A percentile compares a stretch with the other conserved stretches of the same genome.
Conservation (phyloP, 1,140 invertebrate genomes). For the Platyscapa corneri region DNA sequence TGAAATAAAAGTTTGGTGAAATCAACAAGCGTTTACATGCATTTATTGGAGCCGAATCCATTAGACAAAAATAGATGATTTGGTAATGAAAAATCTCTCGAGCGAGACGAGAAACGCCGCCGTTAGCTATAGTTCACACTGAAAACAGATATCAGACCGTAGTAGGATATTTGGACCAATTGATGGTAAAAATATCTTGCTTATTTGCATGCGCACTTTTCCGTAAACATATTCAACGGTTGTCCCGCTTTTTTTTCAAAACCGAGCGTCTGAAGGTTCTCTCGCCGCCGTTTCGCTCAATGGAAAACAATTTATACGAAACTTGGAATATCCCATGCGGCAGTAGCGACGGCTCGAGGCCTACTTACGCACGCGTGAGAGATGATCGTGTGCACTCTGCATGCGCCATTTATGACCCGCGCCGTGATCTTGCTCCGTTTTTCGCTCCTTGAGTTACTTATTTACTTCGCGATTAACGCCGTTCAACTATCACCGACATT, state of each 20-base stretch:
- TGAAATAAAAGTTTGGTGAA: not conserved
- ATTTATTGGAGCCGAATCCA: not conserved
- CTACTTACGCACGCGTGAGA: conserved; percentile 33
- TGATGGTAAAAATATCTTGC: not conserved
- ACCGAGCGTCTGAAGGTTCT: not conserved
- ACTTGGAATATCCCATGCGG: conserved; percentile 12
- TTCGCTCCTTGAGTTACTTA: not conserved
- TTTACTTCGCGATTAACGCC: not conserved
- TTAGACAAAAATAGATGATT: not conserved
- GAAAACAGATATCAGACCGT: not conserved
- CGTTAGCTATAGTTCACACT: not conserved
- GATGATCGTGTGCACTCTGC: not conserved
- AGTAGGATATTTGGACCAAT: not conserved
- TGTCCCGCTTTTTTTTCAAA: conserved; percentile 37
- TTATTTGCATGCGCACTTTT: not conserved
- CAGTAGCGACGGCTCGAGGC: not conserved
- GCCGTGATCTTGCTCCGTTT: not conserved
- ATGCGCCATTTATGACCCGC: conserved; percentile 36
- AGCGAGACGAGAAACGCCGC: not conserved
- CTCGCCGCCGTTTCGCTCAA: too few relatives aligned
- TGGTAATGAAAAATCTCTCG: not conserved
- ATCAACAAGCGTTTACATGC: not conserved
- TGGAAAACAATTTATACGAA: conserved; percentile 22
- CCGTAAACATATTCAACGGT: not conserved
- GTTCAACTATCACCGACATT: too few relatives aligned